A percentile compares a stretch with the other conserved stretches of the same genome.
Conservation (phyloP, 2,797 vertebrate genomes). For the Halcyon smyrnensis region DNA sequence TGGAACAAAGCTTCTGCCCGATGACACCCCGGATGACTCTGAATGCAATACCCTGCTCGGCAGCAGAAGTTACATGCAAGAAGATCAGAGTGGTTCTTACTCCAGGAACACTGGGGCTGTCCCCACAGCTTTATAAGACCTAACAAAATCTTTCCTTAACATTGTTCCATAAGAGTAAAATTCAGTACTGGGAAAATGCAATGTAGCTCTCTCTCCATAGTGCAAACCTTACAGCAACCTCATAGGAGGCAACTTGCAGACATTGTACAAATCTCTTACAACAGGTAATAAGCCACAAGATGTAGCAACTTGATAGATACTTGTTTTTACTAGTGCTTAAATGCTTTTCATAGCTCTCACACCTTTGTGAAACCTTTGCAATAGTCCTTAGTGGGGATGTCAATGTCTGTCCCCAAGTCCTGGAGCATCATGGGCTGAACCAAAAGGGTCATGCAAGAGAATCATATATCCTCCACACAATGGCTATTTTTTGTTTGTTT, state of each 20-base stretch:
- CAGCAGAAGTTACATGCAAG: neutral
- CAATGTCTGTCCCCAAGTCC: neutral
- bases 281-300: neutral
- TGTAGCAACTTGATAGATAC: neutral
- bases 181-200: neutral
- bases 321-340: neutral
- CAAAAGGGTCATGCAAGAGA: neutral
- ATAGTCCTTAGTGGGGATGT: neutral
- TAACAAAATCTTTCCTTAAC: neutral
- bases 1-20: neutral
- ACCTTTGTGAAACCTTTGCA: neutral
- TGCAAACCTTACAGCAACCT: neutral
- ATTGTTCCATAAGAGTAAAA: neutral
- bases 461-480: neutral
- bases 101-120: neutral
- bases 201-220: neutral
- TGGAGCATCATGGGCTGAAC: neutral
- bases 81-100: neutral
- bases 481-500: neutral
- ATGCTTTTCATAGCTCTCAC: neutral
- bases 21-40: neutral
- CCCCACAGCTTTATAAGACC: neutral
- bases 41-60: neutral
- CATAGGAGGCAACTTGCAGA: neutral
- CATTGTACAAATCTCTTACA: neutral